A percentile compares a stretch with the other conserved stretches of the same genome.
phyloP scores from a whole-genome alignment of 1,140 invertebrate genomes.

The Onthophagus taurus region DNA sequence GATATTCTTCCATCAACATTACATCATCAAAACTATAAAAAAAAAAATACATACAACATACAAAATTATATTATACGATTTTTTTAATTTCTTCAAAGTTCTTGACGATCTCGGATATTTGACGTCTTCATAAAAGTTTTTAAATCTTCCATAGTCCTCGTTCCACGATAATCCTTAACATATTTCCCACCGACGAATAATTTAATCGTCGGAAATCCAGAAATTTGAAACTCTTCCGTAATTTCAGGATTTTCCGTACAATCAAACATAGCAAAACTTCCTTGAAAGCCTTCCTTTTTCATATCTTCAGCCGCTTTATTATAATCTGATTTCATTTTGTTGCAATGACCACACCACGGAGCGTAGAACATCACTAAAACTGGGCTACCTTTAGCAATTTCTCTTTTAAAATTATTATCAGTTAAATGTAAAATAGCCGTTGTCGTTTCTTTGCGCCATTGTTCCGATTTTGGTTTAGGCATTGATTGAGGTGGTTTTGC shows the following conservation, averaged over 20 bases:
- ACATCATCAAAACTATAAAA: too few species aligned
- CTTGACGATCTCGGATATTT: too few species aligned
- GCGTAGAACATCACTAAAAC: constrained; percentile 70
- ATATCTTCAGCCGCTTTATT: constrained; percentile 50
- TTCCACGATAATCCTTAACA: constrained; percentile 47
- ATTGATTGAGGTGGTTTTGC: constrained; percentile 32
- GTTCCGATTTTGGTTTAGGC: constrained; percentile 8
- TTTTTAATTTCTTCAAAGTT: too few species aligned
- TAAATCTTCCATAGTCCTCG: constrained; percentile 47
- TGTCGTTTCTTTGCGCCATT: constrained; percentile 29
- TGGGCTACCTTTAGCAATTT: constrained; percentile 53
- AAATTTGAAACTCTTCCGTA: constrained; percentile 50
- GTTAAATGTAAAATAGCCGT: constrained; percentile 43
- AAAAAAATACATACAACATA: too few species aligned
- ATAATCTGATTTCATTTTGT: constrained; percentile 62
- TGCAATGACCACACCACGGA: constrained; percentile 75
- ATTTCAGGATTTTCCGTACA: constrained; percentile 49
- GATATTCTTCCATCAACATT: too few species aligned
- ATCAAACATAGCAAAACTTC: constrained; percentile 55
- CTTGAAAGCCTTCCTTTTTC: constrained; percentile 42
- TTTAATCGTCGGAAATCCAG: constrained; percentile 63
- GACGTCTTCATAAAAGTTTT: constrained; percentile 43
- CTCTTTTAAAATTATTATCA: constrained; percentile 42
- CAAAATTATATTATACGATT: too few species aligned
- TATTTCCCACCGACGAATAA: constrained; percentile 59